These are phyloP conservation scores for Cyanoramphus novaezelandiae DNA, from an alignment of 2,113 vertebrate genomes.

Conservation along the genomic window DNA sequence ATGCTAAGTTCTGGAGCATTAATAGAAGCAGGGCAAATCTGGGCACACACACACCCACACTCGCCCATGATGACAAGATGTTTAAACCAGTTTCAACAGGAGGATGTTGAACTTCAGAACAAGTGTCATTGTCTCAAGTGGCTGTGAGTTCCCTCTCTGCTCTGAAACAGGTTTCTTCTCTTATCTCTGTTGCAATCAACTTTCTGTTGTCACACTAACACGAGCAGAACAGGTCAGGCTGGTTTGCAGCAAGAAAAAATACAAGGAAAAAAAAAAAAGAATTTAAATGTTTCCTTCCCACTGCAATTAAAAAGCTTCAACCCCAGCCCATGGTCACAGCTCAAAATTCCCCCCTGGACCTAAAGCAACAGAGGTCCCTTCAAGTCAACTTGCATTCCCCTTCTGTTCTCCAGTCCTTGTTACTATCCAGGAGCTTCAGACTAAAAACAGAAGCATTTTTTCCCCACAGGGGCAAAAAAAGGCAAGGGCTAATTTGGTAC, in stretches of 20 bases:
- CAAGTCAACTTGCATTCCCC: not conserved
- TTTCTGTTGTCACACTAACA: not conserved
- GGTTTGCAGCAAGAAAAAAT: not conserved
- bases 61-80: not conserved
- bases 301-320: not conserved
- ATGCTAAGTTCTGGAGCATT: rapidly evolving
- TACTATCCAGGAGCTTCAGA: not conserved
- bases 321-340: not conserved
- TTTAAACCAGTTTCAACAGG: not conserved
- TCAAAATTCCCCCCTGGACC: not conserved
- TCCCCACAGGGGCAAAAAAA: not conserved
- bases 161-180: not conserved
- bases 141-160: not conserved
- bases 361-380: not conserved
- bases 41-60: not conserved
- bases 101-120: not conserved
- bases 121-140: not conserved
- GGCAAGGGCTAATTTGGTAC: not conserved
- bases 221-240: not conserved
- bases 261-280: not conserved
- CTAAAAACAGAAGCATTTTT: not conserved
- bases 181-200: not conserved
- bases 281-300: not conserved
- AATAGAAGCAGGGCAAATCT: not conserved
- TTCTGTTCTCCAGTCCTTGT: not conserved